phyloP scores from a whole-genome alignment of 2,797 vertebrate species.

The Semotilus atromaculatus region DNA sequence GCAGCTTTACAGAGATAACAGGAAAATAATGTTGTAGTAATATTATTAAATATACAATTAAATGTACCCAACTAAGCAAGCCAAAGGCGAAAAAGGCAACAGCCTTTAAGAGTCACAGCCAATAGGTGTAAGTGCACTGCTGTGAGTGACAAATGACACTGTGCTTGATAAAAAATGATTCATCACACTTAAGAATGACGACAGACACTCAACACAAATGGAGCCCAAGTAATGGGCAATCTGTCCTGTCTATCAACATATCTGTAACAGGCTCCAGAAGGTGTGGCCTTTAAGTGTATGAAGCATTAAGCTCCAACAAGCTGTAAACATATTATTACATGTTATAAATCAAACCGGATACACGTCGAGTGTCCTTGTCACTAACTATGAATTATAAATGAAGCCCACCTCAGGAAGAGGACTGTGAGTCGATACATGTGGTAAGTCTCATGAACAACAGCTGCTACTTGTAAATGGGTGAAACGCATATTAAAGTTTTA shows the following conservation, averaged over 20 bases:
- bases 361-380: conserved; percentile 63
- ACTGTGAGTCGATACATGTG: conserved; percentile 73
- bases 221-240: conserved; percentile 8
- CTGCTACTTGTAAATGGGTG: conserved; percentile 21
- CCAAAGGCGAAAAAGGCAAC: too few species aligned
- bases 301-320: conserved; percentile 11
- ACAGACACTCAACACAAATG: conserved; percentile 20
- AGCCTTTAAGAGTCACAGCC: not conserved
- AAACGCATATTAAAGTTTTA: not conserved
- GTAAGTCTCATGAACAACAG: conserved; percentile 53
- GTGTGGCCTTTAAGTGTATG: conserved; percentile 50
- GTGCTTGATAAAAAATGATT: conserved; percentile 42
- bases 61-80: too few species aligned
- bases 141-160: conserved; percentile 41
- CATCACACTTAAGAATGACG: not conserved
- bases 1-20: too few species aligned
- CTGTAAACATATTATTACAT: conserved; percentile 45
- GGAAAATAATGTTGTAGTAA: too few species aligned
- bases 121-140: conserved; percentile 42
- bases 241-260: conserved; percentile 23
- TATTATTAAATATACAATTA: too few species aligned
- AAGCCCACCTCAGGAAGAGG: conserved; percentile 73
- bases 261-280: conserved; percentile 27
- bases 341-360: conserved; percentile 63
- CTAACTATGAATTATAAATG: conserved; percentile 76